A percentile compares a stretch with the other conserved stretches of the same genome.
Conservation (phyloP, 2,888 invertebrate genomes). For the Eristalis arbustorum region DNA sequence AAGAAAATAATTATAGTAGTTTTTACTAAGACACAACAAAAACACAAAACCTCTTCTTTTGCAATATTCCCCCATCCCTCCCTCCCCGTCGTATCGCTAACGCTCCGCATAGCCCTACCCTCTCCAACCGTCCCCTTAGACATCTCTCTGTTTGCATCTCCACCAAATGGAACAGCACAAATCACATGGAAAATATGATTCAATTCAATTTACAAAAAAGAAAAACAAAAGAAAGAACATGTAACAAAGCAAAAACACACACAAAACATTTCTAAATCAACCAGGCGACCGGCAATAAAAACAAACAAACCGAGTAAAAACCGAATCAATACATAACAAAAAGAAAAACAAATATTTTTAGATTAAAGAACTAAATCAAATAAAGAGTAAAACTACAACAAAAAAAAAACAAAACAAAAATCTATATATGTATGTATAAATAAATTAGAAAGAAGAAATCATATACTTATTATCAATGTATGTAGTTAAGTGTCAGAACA, state of each 20-base stretch:
- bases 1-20: conserved; percentile 4
- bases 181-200: conserved; percentile 16
- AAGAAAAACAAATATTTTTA: conserved; percentile 45
- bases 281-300: conserved; percentile 46
- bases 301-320: conserved; percentile 24
- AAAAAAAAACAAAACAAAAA: conserved; percentile 6
- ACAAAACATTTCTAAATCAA: conserved; percentile 29
- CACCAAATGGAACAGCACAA: conserved; percentile 47
- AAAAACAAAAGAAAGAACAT: background rate
- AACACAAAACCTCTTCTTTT: conserved; percentile 11
- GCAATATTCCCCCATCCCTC: background rate
- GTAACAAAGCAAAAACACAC: conserved; percentile 9
- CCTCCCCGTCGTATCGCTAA: background rate
- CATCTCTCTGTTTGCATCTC: conserved; percentile 4
- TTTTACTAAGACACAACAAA: conserved; percentile 16
- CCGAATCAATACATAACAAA: conserved; percentile 15
- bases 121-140: background rate
- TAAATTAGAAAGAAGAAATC: conserved; percentile 41
- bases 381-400: conserved; percentile 7
- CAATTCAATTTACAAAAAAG: background rate
- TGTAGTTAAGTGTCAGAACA: conserved; percentile 67
- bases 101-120: background rate
- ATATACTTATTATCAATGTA: conserved; percentile 66
- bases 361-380: conserved; percentile 30
- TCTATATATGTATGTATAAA: conserved; percentile 7